Percentiles rank a stretch among this genome's conserved stretches.
These are phyloP conservation scores for Sminthurinus signatus DNA, from an alignment of 1,140 invertebrate species.

Conservation along the genomic window DNA sequence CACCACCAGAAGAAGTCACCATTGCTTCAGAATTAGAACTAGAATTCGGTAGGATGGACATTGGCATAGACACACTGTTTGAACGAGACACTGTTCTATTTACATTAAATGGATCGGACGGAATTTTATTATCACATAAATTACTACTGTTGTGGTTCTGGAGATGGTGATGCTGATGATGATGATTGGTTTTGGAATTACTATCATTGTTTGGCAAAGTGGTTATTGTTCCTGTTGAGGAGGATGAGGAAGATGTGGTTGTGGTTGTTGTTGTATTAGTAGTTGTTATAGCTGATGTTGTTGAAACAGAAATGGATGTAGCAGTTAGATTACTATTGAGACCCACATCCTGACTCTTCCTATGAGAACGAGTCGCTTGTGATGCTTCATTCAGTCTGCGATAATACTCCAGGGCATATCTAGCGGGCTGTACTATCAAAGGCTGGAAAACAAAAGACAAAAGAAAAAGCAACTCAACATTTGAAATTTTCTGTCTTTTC, in stretches of 20 bases:
- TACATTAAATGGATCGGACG: conserved; percentile 30
- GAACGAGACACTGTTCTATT: conserved; percentile 21
- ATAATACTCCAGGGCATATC: conserved; percentile 60
- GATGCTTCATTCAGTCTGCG: conserved; percentile 58
- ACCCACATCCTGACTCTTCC: conserved; percentile 54
- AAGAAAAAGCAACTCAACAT: too few species aligned
- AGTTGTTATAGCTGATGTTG: too few species aligned
- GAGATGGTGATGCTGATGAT: conserved; percentile 9
- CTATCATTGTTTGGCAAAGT: too few species aligned
- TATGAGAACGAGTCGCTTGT: conserved; percentile 55
- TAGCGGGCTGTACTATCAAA: conserved; percentile 56
- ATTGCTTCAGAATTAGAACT: conserved; percentile 2
- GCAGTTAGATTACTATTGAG: neutral
- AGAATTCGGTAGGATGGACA: neutral
- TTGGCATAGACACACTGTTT: conserved; percentile 23
- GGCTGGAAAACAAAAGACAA: conserved; percentile 47
- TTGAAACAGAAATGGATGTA: neutral
- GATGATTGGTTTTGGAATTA: too few species aligned
- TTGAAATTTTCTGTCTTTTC: too few species aligned
- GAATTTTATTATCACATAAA: conserved; percentile 40
- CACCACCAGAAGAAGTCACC: neutral
- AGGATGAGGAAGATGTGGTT: neutral
- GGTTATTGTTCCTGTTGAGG: too few species aligned
- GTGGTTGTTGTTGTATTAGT: too few species aligned
- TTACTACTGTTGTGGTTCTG: conserved; percentile 7